Evolutionary conservation across 2,113 vertebrate genomes (phyloP).

Genomic region (Cyphomyrus discorhynchus): DNA sequence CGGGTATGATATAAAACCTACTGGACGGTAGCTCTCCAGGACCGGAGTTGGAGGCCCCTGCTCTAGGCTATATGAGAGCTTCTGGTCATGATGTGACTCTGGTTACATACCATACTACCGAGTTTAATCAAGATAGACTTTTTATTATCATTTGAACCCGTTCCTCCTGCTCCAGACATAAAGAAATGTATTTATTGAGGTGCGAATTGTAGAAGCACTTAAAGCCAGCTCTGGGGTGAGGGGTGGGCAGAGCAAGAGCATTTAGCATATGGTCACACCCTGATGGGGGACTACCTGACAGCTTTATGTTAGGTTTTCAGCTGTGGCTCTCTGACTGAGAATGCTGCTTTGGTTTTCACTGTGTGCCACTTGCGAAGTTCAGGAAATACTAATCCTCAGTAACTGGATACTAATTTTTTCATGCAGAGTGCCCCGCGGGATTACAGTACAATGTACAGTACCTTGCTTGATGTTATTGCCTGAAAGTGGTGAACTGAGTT

Average conservation of each 20-base stretch:
- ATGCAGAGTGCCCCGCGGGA: neutral
- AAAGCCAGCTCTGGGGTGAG: neutral
- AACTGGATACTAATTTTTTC: neutral
- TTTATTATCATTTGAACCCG: neutral
- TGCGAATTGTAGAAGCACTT: neutral
- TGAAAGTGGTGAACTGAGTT: neutral
- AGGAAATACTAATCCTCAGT: neutral
- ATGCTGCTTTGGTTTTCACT: neutral
- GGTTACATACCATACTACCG: neutral
- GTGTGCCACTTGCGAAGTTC: neutral
- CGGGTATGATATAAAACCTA: too few relatives aligned
- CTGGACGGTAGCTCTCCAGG: too few relatives aligned
- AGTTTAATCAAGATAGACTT: neutral
- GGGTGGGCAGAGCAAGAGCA: neutral
- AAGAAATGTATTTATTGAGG: neutral
- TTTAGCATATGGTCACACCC: neutral
- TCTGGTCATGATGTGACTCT: neutral
- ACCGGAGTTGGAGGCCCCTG: too few relatives aligned
- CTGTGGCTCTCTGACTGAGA: neutral
- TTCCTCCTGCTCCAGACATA: neutral
- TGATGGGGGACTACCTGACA: neutral
- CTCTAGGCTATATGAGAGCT: neutral
- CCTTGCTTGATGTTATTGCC: neutral
- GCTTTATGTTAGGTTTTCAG: neutral
- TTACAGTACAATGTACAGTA: neutral